Evolutionary conservation across 2,113 vertebrate species (phyloP).

Genomic region (Siphamia tubifer): DNA sequence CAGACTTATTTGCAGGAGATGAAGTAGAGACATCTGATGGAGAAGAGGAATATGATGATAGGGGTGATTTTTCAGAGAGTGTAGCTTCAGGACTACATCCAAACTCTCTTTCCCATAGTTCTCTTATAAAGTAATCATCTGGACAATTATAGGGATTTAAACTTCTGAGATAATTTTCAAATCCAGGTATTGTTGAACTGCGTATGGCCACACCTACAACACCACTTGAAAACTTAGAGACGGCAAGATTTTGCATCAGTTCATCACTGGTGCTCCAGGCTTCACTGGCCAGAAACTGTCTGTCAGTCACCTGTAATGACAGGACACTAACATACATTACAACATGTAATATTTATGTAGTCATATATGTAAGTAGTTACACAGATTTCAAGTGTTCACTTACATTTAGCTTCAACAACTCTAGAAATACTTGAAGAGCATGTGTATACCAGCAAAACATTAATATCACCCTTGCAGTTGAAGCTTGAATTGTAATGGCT

Average conservation of each 20-base stretch:
- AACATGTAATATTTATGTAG: too few species aligned
- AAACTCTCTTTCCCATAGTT: conserved; percentile 72
- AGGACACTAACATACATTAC: background rate
- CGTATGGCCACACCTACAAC: conserved; percentile 75
- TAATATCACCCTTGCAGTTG: conserved; percentile 70
- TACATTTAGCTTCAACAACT: conserved; percentile 68
- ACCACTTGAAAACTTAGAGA: conserved; percentile 55
- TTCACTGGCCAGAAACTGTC: conserved; percentile 77
- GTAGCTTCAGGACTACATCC: conserved; percentile 41
- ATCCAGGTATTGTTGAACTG: conserved; percentile 67
- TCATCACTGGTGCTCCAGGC: conserved; percentile 73
- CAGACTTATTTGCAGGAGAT: background rate
- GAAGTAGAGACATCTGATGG: background rate
- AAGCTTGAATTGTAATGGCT: conserved; percentile 58
- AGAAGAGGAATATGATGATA: background rate
- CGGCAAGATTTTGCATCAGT: conserved; percentile 48
- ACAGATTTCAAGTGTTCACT: background rate
- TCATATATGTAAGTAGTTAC: too few species aligned
- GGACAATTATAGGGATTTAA: conserved; percentile 59
- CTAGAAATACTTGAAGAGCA: conserved; percentile 54
- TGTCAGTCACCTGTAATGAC: conserved; percentile 58
- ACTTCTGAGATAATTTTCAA: conserved; percentile 58
- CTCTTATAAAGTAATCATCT: conserved; percentile 48
- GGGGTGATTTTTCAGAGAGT: too few species aligned
- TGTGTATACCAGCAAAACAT: conserved; percentile 72